These are phyloP conservation scores for Lophotriccus pileatus DNA, from an alignment of 2,797 vertebrate species.

Conservation along the genomic window DNA sequence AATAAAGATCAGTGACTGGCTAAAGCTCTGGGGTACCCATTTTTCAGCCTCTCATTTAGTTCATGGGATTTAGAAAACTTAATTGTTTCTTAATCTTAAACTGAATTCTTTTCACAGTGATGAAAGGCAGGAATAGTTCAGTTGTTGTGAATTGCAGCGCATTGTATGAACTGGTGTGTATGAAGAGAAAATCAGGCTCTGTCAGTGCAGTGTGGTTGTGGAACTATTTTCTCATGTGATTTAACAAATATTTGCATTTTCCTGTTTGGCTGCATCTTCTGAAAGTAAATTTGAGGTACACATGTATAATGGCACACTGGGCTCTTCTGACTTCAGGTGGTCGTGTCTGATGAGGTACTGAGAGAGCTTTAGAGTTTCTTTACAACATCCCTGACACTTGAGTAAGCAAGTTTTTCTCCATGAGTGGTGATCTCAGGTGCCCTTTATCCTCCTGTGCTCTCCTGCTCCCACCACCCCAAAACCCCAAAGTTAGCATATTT, in stretches of 20 bases:
- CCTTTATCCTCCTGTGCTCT: not conserved
- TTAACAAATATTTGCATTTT: not conserved
- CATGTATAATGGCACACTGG: accelerated
- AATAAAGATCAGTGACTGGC: not conserved
- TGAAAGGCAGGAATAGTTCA: not conserved
- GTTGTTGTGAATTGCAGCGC: not conserved
- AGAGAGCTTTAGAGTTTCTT: not conserved
- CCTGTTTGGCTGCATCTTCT: not conserved
- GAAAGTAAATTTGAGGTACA: not conserved
- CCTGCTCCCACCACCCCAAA: not conserved
- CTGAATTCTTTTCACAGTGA: not conserved
- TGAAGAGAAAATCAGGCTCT: not conserved
- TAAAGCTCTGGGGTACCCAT: not conserved
- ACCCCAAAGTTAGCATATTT: not conserved
- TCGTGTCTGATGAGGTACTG: not conserved
- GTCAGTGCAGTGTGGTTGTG: not conserved
- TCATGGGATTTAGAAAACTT: not conserved
- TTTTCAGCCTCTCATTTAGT: not conserved
- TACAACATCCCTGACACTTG: not conserved
- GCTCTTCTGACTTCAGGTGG: not conserved
- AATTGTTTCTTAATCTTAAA: not conserved
- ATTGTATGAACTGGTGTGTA: not conserved
- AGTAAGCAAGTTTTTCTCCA: not conserved
- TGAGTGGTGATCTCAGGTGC: not conserved
- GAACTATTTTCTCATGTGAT: not conserved